Conservation (phyloP, 2,797 vertebrate species). For the Argya squamiceps region DNA sequence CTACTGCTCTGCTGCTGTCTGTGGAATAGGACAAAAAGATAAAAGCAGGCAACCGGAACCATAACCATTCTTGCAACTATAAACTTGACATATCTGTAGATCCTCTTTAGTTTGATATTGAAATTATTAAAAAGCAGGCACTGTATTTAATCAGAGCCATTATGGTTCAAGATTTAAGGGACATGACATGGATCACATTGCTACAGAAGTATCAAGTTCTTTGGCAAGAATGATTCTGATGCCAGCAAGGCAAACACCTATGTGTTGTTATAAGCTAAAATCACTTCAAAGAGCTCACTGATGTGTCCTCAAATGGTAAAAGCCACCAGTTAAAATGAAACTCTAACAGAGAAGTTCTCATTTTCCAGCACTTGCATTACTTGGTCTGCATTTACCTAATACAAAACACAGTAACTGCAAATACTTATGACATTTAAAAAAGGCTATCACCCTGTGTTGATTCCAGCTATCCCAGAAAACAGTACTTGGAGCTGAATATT, state of each 20-base stretch:
- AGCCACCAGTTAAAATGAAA: not conserved
- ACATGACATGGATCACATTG: not conserved
- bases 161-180: not conserved
- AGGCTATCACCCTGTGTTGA: fast-evolving
- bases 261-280: not conserved
- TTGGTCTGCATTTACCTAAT: not conserved
- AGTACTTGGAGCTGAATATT: not conserved
- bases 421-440: not conserved
- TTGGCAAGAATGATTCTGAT: not conserved
- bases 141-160: not conserved
- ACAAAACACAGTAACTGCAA: not conserved
- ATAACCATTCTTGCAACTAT: not conserved
- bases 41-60: not conserved
- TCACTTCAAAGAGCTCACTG: not conserved
- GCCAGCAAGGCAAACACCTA: not conserved
- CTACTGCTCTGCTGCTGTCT: not conserved
- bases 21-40: not conserved
- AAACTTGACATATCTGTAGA: not conserved
- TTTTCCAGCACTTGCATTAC: not conserved
- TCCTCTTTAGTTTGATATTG: not conserved
- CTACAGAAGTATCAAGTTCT: not conserved
- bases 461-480: not conserved
- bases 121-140: not conserved
- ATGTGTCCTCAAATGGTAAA: not conserved
- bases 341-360: not conserved